Evolutionary conservation across 2,113 vertebrate genomes (phyloP).

Genomic region (Orycteropus afer): DNA sequence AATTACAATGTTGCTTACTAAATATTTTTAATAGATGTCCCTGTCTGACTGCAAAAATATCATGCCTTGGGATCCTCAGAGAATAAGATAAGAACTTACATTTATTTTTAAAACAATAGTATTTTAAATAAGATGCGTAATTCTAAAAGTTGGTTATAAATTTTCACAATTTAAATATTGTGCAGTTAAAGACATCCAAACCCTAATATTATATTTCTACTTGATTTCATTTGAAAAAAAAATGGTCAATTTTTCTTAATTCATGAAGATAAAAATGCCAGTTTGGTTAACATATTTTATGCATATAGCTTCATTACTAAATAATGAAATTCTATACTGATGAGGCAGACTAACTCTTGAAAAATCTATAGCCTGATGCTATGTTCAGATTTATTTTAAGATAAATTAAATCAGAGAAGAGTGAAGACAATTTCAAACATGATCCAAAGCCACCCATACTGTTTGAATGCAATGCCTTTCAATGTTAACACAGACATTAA

Average conservation of each 20-base stretch:
- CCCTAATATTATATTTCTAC: conserved; percentile 55
- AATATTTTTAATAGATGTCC: conserved; percentile 5
- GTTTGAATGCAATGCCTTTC: conserved; percentile 72
- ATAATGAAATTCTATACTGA: conserved; percentile 56
- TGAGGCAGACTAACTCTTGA: conserved; percentile 55
- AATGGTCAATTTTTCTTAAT: conserved; percentile 47
- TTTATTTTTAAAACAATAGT: conserved; percentile 49
- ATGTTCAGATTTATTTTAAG: conserved; percentile 63
- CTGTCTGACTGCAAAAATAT: conserved; percentile 32
- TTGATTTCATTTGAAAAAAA: conserved; percentile 56
- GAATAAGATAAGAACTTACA: conserved; percentile 31
- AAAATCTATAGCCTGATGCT: conserved; percentile 55
- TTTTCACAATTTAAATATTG: conserved; percentile 44
- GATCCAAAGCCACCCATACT: conserved; percentile 38
- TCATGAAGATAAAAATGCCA: conserved; percentile 39
- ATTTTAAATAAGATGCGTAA: conserved; percentile 39
- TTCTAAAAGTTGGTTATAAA: neutral
- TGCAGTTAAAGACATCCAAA: conserved; percentile 10
- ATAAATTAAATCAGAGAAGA: conserved; percentile 75
- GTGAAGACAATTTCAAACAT: conserved; percentile 68
- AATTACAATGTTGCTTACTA: conserved; percentile 44
- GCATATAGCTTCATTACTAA: conserved; percentile 35
- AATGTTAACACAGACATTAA: conserved; percentile 69
- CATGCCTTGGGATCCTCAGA: neutral
- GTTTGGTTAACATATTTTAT: conserved; percentile 56